phyloP scores from a whole-genome alignment of 2,888 invertebrate species.

The Atethmia centrago region DNA sequence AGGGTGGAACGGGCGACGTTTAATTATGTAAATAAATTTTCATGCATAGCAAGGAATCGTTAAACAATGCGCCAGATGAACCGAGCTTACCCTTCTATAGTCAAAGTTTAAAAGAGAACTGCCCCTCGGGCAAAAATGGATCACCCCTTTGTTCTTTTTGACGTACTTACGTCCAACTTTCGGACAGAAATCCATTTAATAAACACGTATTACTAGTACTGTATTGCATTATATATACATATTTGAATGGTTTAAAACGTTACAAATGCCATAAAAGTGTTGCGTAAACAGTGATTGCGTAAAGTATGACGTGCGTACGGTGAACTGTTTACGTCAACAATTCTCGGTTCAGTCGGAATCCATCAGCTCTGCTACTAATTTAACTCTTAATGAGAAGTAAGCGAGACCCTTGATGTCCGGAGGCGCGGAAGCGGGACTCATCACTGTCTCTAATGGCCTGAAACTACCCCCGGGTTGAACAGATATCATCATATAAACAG shows the following conservation, averaged over 20 bases:
- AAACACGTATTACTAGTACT: constrained; percentile 33
- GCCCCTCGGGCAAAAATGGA: constrained; percentile 80
- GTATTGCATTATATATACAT: constrained; percentile 31
- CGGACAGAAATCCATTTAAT: constrained; percentile 39
- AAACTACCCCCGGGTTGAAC: constrained; percentile 82
- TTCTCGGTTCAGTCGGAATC: constrained; percentile 71
- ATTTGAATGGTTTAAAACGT: constrained; percentile 48
- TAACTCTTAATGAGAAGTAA: constrained; percentile 84
- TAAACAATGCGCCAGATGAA: constrained; percentile 88
- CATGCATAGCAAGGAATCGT: constrained; percentile 86
- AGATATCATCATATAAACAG: constrained; percentile 80
- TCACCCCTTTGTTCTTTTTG: constrained; percentile 78
- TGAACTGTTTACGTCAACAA: constrained; percentile 77
- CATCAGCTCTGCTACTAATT: constrained; percentile 80
- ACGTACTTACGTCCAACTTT: constrained; percentile 63
- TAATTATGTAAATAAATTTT: constrained; percentile 90
- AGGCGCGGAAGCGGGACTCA: constrained; percentile 85
- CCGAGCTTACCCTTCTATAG: constrained; percentile 78
- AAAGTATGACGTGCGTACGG: constrained; percentile 65
- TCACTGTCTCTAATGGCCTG: constrained; percentile 84
- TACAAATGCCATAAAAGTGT: constrained; percentile 65
- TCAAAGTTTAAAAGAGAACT: constrained; percentile 84
- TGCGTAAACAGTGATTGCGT: constrained; percentile 68
- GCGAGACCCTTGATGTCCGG: constrained; percentile 80
- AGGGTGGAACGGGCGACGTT: constrained; percentile 81